Evolutionary conservation across 2,797 vertebrate species (phyloP), one percentile per base, ranked within the genome.

Genomic region (Denticeps clupeoides): DNA sequence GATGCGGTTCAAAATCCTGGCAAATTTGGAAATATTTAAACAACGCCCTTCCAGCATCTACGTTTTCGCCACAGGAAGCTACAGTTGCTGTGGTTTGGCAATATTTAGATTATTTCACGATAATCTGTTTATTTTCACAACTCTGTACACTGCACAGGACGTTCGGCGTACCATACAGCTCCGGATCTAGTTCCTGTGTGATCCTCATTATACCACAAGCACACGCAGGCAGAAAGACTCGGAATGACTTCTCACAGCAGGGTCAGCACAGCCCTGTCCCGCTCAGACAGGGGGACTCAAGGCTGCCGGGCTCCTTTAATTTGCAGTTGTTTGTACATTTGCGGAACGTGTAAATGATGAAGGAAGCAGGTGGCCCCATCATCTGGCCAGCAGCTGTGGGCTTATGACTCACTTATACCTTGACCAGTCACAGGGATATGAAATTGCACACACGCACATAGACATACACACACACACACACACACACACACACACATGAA

Each of bases 331-430:
- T 82, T 82, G 76, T 76, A 67, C 60, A 70, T 75, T 74, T 76
- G 66, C 40, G 62, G 60, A 68, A 73, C 23, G 63, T 75, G 74
- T 72, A 79, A 80, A 77, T 78, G 78, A 78, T 71, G 73, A 70
- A 70, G 71, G 64, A 61, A 77, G 68, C 80, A 83, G 83, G 81
- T 86, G 82, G 78, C 73, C 72, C 70, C 63, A 60, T 82, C 81
- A 83, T 84, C 76, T 86, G 79, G 77, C 66, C 62, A 57, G 60
- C 83, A 84, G 82, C 79, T 86, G 83, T 56, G 68, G 40, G 23
- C 66, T 68, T 66, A 76, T 81, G 74, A 78, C 64, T 82, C 75
- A 77, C 69, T 79, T 67, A 73, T 72, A 78, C 77, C 73, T 76
- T 78, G 74, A 83, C 78, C 74, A 68, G 24, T 19, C 45, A 43